These are phyloP conservation scores for Nanorana parkeri DNA, from an alignment of 2,113 vertebrate genomes.

Conservation along the genomic window DNA sequence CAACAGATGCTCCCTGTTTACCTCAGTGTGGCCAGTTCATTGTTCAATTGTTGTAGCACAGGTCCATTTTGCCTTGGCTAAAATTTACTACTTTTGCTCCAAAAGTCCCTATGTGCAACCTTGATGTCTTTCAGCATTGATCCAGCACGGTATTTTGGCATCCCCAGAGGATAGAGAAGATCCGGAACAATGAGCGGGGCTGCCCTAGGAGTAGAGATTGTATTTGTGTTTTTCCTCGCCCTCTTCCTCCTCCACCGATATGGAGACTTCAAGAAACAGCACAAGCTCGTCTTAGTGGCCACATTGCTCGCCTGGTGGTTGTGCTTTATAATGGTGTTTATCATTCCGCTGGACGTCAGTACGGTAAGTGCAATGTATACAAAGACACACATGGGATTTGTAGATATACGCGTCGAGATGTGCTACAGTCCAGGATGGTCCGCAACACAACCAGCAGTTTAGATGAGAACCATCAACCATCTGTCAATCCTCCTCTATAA, in stretches of 20 bases:
- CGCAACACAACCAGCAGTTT: no score
- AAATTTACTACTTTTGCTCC: no score
- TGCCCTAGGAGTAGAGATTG: slow-evolving; percentile 84
- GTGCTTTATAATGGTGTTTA: slow-evolving; percentile 94
- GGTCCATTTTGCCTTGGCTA: no score
- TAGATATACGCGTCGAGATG: no score
- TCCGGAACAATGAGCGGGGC: slow-evolving; percentile 83
- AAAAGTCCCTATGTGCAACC: not conserved
- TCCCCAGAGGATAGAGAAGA: slow-evolving; percentile 54
- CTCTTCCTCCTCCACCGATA: slow-evolving; percentile 89
- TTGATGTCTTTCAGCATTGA: slow-evolving; percentile 63
- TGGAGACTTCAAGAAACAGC: slow-evolving; percentile 90
- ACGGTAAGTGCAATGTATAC: slow-evolving; percentile 76
- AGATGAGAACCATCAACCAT: no score
- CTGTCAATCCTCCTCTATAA: no score
- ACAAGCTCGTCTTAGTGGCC: slow-evolving; percentile 87
- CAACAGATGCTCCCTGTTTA: no score
- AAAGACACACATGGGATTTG: no score
- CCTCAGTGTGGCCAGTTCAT: no score
- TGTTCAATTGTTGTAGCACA: no score
- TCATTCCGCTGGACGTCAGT: slow-evolving; percentile 92
- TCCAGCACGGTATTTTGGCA: slow-evolving; percentile 18
- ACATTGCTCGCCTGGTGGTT: slow-evolving; percentile 94
- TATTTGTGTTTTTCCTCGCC: slow-evolving; percentile 89
- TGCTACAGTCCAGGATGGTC: no score